phyloP scores from a whole-genome alignment of 2,888 invertebrate species.

The Diloba caeruleocephala region DNA sequence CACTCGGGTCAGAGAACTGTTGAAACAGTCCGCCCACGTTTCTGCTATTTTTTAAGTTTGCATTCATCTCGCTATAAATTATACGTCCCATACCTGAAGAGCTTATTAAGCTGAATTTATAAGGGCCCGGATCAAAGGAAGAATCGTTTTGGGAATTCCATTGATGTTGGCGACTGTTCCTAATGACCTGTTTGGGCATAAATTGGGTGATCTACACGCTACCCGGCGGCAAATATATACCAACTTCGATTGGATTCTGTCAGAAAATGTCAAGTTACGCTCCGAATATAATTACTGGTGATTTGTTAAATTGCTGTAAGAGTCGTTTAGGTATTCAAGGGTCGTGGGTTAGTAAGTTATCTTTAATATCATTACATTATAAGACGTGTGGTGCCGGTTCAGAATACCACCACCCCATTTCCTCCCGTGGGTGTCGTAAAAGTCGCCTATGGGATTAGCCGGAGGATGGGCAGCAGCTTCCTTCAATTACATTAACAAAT shows the following conservation, averaged over 20 bases:
- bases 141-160: conserved; percentile 44
- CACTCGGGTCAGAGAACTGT: conserved; percentile 44
- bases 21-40: conserved; percentile 50
- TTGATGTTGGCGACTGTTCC: conserved; percentile 46
- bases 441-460: too few species aligned
- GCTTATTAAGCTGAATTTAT: conserved; percentile 58
- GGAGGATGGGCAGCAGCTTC: too few species aligned
- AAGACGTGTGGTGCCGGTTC: too few species aligned
- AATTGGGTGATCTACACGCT: conserved; percentile 46
- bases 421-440: too few species aligned
- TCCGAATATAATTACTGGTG: conserved; percentile 31
- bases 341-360: conserved; percentile 32
- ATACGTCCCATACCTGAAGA: conserved; percentile 57
- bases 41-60: conserved; percentile 50
- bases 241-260: conserved; percentile 29
- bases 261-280: conserved; percentile 39
- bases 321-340: conserved; percentile 20
- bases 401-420: too few species aligned
- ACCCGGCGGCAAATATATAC: conserved; percentile 25
- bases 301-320: conserved; percentile 24
- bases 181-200: conserved; percentile 48
- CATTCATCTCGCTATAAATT: conserved; percentile 58
- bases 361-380: conserved; percentile 8
- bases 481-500: too few species aligned
- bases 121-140: conserved; percentile 54